Evolutionary conservation across 2,888 invertebrate genomes (phyloP).

Genomic region (Cephus pulcher): DNA sequence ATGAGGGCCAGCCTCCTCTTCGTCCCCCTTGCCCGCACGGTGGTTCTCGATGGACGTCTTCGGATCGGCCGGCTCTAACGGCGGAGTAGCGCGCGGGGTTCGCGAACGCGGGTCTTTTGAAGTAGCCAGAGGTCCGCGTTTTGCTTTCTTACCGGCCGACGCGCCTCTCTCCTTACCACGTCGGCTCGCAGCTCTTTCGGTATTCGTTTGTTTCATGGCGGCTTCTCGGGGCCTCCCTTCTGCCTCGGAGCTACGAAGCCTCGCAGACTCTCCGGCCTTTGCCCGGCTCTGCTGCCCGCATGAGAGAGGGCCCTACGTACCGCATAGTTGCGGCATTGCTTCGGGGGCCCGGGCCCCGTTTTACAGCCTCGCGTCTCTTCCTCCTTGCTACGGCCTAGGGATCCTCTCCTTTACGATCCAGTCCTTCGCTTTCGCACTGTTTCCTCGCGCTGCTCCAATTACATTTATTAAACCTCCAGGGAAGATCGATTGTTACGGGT

Average conservation of each 20-base stretch:
- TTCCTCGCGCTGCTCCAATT: not conserved
- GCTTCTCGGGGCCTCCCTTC: conserved; percentile 30
- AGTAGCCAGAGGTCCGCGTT: conserved; percentile 48
- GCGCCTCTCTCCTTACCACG: conserved; percentile 6
- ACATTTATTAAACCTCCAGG: not conserved
- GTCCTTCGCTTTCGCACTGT: not conserved
- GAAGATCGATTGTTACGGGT: not conserved
- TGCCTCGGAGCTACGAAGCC: not conserved
- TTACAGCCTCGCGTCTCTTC: conserved; percentile 29
- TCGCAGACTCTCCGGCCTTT: not conserved
- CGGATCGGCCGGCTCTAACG: not conserved
- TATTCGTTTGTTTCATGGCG: conserved; percentile 61
- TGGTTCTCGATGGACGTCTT: not conserved
- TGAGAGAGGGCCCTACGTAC: conserved; percentile 32
- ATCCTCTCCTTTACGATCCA: not conserved
- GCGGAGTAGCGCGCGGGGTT: conserved; percentile 41
- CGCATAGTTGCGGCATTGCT: conserved; percentile 54
- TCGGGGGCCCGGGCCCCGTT: conserved; percentile 36
- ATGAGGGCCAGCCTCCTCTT: not conserved
- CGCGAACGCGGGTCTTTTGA: conserved; percentile 63
- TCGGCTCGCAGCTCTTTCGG: conserved; percentile 51
- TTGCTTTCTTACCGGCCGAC: conserved; percentile 35
- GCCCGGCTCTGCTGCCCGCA: conserved; percentile 1
- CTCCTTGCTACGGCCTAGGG: not conserved
- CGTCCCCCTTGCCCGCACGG: not conserved